Evolutionary conservation across 1,140 invertebrate genomes (phyloP), one percentile per base, ranked within the genome.

Genomic region (Pectinophora gossypiella): DNA sequence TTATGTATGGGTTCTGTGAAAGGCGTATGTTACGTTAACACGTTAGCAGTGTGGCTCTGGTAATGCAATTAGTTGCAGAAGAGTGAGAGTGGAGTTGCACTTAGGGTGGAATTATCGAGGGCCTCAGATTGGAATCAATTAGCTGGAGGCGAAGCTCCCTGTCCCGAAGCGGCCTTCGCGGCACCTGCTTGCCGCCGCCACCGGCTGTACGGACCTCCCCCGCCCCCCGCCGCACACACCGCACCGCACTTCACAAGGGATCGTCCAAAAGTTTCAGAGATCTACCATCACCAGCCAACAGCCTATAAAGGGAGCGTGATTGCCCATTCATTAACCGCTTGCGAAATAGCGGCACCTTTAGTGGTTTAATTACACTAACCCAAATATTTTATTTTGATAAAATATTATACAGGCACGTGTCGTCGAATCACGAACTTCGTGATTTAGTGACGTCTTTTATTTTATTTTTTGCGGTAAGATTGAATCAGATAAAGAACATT

Each of bases 41-140:
- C 27, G 9, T 32, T 32, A 12, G n/a, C 27, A n/a, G 27, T 32
- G 9, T n/a, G 27, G n/a, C 27, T n/a, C n/a, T n/a, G 27, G 27
- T 32, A 32, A 32, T 32, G 27, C 27, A 32, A 32, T 9, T 32
- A 32, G n/a, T 32, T 32, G n/a, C 27, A 1, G 23, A 16, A 61
- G 59, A 63, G 62, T 60, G 60, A 72, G 64, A 69, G 66, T 67
- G 61, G 55, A 40, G 48, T 57, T 58, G 57, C 52, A n/a, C n/a
- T 32, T 32, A n/a, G n/a, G 27, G 27, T 12, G 27, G 27, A 32
- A 32, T 77, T 78, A 76, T 72, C 66, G 27, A 32, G 27, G n/a
- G 27, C 27, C 72, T 74, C 68, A 72, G 81, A 85, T 85, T 85
- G 81, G 66, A 85, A 85, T 83, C 77, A 85, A 83, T 85, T 85